Evolutionary conservation across 1,140 invertebrate genomes (phyloP).

Genomic region (Pygmarrhopalites habei): DNA sequence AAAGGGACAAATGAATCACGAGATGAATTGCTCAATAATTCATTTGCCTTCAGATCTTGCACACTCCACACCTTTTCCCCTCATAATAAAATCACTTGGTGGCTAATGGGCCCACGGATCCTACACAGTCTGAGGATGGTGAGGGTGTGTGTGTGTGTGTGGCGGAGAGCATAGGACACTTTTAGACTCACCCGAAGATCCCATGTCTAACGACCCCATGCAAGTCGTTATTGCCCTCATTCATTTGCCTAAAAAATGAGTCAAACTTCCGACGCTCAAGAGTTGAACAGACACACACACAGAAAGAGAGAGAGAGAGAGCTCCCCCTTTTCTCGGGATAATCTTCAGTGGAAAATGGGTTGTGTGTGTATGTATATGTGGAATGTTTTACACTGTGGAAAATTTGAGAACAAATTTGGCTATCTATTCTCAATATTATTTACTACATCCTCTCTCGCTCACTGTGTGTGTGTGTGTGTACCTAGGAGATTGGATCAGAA

Average conservation of each 20-base stretch:
- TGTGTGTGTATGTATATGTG: too few species aligned
- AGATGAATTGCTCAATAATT: slow-evolving; percentile 6
- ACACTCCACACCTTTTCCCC: not conserved
- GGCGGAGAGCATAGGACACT: not conserved
- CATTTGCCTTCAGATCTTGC: slow-evolving; percentile 5
- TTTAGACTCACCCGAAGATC: not conserved
- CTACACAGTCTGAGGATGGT: too few species aligned
- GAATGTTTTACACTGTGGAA: too few species aligned
- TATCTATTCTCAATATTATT: too few species aligned
- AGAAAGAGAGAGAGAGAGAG: not conserved
- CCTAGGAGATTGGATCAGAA: too few species aligned
- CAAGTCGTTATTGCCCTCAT: slow-evolving; percentile 9
- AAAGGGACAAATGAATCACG: not conserved
- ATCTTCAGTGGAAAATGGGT: too few species aligned
- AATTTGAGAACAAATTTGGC: too few species aligned
- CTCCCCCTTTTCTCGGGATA: too few species aligned
- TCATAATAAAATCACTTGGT: slow-evolving; percentile 2
- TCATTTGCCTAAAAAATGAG: slow-evolving; percentile 9
- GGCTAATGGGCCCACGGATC: not conserved
- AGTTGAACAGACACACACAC: not conserved
- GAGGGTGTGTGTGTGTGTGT: too few species aligned
- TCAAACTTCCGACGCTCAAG: not conserved
- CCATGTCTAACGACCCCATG: not conserved
- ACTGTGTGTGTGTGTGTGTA: too few species aligned
- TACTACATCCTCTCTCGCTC: too few species aligned